Evolutionary conservation across 2,888 invertebrate species (phyloP).

Genomic region (Micoletzkya japonica): DNA sequence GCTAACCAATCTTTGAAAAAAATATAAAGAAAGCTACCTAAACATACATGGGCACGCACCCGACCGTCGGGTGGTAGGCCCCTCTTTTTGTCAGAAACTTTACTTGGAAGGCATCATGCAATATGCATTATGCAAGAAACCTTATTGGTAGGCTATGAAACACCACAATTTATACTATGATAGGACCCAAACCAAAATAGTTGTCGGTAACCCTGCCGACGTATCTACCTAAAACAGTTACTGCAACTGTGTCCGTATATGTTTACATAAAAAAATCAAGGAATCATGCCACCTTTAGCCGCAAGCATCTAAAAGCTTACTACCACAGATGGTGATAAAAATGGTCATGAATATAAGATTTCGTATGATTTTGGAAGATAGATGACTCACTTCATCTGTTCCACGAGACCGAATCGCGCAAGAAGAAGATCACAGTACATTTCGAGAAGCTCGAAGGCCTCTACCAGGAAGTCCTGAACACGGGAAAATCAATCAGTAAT

Average conservation of each 20-base stretch:
- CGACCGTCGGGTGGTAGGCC: no score
- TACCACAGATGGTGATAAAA: no score
- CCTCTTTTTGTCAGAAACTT: no score
- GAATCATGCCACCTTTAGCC: not conserved
- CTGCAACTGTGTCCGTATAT: not conserved
- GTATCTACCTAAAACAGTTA: not conserved
- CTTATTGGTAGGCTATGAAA: no score
- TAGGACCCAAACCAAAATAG: slow-evolving; percentile 1
- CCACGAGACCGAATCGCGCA: slow-evolving; percentile 92
- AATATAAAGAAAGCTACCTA: no score
- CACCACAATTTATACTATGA: no score
- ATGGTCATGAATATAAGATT: no score
- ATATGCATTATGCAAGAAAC: no score
- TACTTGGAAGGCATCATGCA: no score
- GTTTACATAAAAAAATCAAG: not conserved
- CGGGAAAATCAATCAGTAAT: slow-evolving; percentile 68
- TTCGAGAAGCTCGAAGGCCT: slow-evolving; percentile 97
- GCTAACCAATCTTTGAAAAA: no score
- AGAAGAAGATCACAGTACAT: slow-evolving; percentile 97
- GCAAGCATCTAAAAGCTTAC: not conserved
- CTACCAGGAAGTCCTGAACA: slow-evolving; percentile 87
- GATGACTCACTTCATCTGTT: slow-evolving; percentile 85
- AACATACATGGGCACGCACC: no score
- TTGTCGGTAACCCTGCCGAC: not conserved
- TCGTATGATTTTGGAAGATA: not conserved